Evolutionary conservation across 2,888 invertebrate species (phyloP), one percentile per base, ranked within the genome.

Genomic region (Epirrhoe alternata): DNA sequence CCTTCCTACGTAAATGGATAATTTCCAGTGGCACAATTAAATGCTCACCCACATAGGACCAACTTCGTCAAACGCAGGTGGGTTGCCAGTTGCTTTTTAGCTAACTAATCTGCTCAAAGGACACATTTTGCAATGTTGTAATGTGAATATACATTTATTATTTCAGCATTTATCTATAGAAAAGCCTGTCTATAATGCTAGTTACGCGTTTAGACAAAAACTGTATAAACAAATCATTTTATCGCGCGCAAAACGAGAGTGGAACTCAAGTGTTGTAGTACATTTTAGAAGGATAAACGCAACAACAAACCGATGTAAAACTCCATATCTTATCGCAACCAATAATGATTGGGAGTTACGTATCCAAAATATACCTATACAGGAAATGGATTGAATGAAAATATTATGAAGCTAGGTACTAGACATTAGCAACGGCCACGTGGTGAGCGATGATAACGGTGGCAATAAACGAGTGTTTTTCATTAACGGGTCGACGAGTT

Each of bases 401-500:
- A 82, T 81, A 83, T 81, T 30, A 57, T 78, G 77, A 78, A 55
- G 52, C 53, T 61, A 56, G 30, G 35, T 30, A 57, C 35, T 54
- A 62, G 38, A 61, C 45, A 79, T 77, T 75, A 65, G 72, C 68
- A 49, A 54, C 50, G 68, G 75, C 79, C 86, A 86, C 85, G 87
- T 85, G 84, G 83, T 81, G 75, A 74, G 74, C 74, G 64, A 74
- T 84, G 89, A 87, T 90, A 88, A 87, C 86, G 82, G 81, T 77
- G 82, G 79, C 85, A 84, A 86, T 85, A 85, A 69, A 72, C 70
- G 77, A 80, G 84, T 83, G 86, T 88, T 92, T 92, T 92, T 92
- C 91, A 92, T 91, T 88, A 92, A 90, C 85, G 84, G 86, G 82
- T 77, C 84, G 85, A 78, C 88, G 86, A 85, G 88, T 92, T 92